A percentile compares a stretch with the other conserved stretches of the same genome.
Evolutionary conservation across 2,888 invertebrate species (phyloP).

Genomic region (Cantharis flavilabris): DNA sequence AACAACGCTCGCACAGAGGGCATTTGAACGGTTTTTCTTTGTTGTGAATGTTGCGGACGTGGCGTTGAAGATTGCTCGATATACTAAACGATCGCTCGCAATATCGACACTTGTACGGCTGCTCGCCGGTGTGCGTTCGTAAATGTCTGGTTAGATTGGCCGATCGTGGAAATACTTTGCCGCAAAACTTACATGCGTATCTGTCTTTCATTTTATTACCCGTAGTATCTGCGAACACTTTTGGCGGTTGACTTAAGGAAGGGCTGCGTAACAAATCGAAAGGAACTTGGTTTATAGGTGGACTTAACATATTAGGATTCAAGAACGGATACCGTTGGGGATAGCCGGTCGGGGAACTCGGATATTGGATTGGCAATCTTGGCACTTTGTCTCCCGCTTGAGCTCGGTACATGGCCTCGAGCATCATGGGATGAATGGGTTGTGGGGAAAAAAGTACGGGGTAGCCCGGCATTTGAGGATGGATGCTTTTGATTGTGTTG

Average conservation of each 20-base stretch:
- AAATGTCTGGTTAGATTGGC: constrained; percentile 96
- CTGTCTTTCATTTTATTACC: constrained; percentile 79
- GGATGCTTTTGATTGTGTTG: constrained; percentile 47
- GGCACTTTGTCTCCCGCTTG: constrained; percentile 62
- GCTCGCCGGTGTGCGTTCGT: constrained; percentile 97
- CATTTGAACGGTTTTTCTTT: constrained; percentile 98
- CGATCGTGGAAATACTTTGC: constrained; percentile 95
- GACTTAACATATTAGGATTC: constrained; percentile 55
- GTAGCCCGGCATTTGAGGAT: constrained; percentile 52
- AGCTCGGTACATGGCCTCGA: constrained; percentile 71
- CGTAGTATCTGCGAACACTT: constrained; percentile 55
- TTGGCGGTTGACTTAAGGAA: constrained; percentile 47
- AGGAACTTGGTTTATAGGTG: constrained; percentile 57
- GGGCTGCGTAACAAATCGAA: constrained; percentile 64
- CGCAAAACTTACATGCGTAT: constrained; percentile 97
- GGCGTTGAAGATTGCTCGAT: constrained; percentile 96
- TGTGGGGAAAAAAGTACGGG: constrained; percentile 64
- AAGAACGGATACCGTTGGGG: constrained; percentile 57
- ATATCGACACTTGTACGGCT: constrained; percentile 97
- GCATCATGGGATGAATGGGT: constrained; percentile 71
- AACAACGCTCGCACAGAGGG: constrained; percentile 95
- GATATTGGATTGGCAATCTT: constrained; percentile 64
- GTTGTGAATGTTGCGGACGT: constrained; percentile 98
- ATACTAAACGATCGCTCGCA: constrained; percentile 99
- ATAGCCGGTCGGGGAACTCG: constrained; percentile 57